Conservation (phyloP, 2,113 vertebrate genomes). For the Baryphthengus martii region DNA sequence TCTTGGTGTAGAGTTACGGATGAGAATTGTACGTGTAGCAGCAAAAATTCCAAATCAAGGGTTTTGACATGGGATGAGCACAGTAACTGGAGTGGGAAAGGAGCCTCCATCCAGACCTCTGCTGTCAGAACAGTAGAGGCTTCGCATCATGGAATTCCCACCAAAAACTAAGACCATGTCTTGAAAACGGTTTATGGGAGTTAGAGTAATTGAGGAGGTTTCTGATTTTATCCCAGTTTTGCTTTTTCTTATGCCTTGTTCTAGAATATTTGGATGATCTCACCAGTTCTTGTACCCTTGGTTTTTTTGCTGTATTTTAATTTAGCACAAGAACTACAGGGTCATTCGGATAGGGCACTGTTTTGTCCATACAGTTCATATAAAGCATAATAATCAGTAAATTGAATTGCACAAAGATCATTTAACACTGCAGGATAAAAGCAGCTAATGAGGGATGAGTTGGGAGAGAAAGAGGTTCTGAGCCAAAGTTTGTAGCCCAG, state of each 20-base stretch:
- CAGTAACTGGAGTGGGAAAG: background rate
- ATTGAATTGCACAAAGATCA: background rate
- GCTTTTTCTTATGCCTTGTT: background rate
- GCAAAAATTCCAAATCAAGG: background rate
- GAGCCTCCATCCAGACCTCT: background rate
- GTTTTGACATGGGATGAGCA: background rate
- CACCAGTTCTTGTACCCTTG: background rate
- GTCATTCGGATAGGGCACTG: background rate
- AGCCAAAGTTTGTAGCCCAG: background rate
- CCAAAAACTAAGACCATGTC: background rate
- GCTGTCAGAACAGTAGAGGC: background rate
- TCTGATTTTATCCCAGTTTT: background rate
- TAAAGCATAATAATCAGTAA: background rate
- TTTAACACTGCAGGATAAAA: background rate
- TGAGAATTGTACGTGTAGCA: rapidly evolving
- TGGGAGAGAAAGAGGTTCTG: background rate
- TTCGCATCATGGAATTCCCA: background rate
- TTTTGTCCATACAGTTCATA: background rate
- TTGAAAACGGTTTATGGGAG: background rate
- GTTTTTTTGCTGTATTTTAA: background rate
- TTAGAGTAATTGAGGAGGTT: background rate
- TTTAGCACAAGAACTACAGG: background rate
- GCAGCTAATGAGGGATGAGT: background rate
- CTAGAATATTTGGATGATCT: background rate
- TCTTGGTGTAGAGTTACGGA: background rate